Evolutionary conservation across 2,113 vertebrate genomes (phyloP).

Genomic region (Willisornis vidua): DNA sequence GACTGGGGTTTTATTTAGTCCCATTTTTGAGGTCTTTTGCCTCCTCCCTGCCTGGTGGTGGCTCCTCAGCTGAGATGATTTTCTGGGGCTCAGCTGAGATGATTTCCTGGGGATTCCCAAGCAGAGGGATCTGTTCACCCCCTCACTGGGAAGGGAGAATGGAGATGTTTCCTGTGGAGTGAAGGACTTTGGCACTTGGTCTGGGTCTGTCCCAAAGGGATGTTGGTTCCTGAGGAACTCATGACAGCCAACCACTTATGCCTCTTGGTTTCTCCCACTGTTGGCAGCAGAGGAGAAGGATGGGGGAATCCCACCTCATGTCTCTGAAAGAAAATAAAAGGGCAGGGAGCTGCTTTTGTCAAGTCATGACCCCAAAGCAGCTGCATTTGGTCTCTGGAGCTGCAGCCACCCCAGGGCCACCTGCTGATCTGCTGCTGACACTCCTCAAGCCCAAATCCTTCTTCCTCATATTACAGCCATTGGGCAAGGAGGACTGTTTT

Average conservation of each 20-base stretch:
- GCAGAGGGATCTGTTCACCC: background rate
- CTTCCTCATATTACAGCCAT: background rate
- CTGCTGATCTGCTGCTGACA: background rate
- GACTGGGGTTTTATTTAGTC: background rate
- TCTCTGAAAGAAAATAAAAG: background rate
- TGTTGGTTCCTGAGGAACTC: background rate
- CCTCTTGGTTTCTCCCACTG: background rate
- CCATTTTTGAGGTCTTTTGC: background rate
- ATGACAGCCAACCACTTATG: accelerated
- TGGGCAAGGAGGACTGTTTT: background rate
- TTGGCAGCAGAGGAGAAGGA: background rate
- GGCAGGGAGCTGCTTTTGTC: background rate
- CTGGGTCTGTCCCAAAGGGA: accelerated
- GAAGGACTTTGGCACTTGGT: background rate
- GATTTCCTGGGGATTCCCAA: background rate
- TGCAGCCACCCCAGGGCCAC: background rate
- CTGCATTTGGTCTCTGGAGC: background rate
- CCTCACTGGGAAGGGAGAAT: background rate
- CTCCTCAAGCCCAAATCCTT: background rate
- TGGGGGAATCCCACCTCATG: background rate
- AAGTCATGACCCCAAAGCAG: background rate
- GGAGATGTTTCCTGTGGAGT: background rate
- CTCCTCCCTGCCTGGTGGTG: too few relatives aligned
- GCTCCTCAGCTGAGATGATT: background rate
- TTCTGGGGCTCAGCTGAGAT: background rate